Conservation (phyloP, 2,888 invertebrate species). For the Trachelus stipa region DNA sequence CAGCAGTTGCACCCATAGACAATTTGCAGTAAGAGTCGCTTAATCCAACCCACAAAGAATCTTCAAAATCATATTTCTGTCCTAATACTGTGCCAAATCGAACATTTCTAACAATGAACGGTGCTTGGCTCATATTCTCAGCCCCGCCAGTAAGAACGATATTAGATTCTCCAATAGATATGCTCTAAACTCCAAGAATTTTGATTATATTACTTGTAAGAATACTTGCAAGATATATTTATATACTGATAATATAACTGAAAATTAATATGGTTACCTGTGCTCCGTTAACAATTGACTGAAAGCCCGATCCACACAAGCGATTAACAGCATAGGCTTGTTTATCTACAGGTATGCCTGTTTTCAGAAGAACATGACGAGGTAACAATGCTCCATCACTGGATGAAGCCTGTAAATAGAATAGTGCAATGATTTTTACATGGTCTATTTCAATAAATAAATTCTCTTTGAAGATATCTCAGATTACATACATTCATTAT, state of each 20-base stretch:
- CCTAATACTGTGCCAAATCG: constrained; percentile 92
- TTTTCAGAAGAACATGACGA: constrained; percentile 86
- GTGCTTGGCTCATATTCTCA: constrained; percentile 96
- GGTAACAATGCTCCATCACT: constrained; percentile 88
- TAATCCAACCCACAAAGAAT: constrained; percentile 89
- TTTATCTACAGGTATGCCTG: constrained; percentile 85
- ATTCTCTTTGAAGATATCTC: constrained; percentile 6
- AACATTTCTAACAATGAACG: constrained; percentile 85
- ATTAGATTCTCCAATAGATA: constrained; percentile 83
- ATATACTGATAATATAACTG: constrained; percentile 1
- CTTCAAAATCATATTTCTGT: constrained; percentile 81
- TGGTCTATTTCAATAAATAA: no score
- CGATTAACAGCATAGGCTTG: constrained; percentile 92
- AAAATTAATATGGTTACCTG: constrained; percentile 73
- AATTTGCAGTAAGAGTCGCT: constrained; percentile 90
- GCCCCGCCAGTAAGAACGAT: constrained; percentile 92
- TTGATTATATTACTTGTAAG: neutral
- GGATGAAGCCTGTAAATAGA: constrained; percentile 59
- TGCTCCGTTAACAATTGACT: constrained; percentile 89
- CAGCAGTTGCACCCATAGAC: constrained; percentile 97
- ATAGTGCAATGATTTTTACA: neutral
- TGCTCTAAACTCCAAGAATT: constrained; percentile 75
- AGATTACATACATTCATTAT: constrained; percentile 79
- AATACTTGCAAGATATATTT: neutral
- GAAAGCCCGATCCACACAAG: constrained; percentile 98